A percentile compares a stretch with the other conserved stretches of the same genome.
phyloP scores from a whole-genome alignment of 2,888 invertebrate species.

The Amphipoea oculea region DNA sequence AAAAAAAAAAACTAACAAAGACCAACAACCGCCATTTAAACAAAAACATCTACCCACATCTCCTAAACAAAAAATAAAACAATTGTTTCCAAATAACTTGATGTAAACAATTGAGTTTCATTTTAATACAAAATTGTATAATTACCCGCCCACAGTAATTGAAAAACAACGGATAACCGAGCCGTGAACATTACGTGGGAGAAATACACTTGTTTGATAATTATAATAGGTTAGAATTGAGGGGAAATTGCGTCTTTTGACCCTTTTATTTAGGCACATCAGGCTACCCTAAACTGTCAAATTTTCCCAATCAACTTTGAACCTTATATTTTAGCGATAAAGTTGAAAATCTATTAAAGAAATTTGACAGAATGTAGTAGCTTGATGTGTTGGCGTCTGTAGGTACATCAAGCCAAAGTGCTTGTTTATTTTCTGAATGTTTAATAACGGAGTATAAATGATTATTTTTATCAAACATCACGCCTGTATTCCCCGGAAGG shows the following conservation, averaged over 20 bases:
- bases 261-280: conserved; percentile 27
- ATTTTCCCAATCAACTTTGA: no score
- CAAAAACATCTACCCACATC: no score
- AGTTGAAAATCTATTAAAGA: no score
- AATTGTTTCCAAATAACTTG: conserved; percentile 28
- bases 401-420: conserved; percentile 24
- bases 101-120: conserved; percentile 36
- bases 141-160: conserved; percentile 62
- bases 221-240: conserved; percentile 41
- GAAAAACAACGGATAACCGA: conserved; percentile 53
- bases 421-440: conserved; percentile 34
- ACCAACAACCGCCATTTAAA: no score
- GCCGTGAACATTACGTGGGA: conserved; percentile 40
- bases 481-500: background rate
- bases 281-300: no score
- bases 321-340: no score
- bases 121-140: conserved; percentile 53
- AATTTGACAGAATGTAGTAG: no score
- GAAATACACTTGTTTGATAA: conserved; percentile 36
- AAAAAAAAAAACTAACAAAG: no score
- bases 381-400: no score
- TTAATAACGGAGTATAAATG: conserved; percentile 16
- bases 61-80: no score
- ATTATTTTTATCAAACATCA: conserved; percentile 2
- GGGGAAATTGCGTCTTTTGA: conserved; percentile 44